A percentile compares a stretch with the other conserved stretches of the same genome.
These are phyloP conservation scores for Phrynocephalus guinanensis DNA, from an alignment of 2,797 vertebrate species.

Conservation along the genomic window DNA sequence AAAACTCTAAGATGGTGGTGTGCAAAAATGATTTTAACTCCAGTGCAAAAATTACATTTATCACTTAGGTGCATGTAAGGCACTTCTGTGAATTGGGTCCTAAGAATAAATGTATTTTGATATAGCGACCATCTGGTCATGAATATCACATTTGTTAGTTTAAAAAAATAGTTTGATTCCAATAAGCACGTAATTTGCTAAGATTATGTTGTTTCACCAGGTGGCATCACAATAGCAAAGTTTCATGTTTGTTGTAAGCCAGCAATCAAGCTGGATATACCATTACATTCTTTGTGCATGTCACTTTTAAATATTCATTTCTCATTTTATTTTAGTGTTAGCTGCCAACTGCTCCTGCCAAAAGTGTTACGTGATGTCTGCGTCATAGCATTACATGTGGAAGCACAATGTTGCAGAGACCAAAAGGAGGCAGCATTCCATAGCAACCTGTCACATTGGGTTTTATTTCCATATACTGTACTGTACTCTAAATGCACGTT, in stretches of 20 bases:
- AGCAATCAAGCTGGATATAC: conserved; percentile 38
- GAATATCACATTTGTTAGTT: conserved; percentile 71
- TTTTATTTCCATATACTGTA: conserved; percentile 34
- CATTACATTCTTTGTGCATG: conserved; percentile 39
- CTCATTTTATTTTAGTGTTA: conserved; percentile 42
- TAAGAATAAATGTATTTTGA: conserved; percentile 75
- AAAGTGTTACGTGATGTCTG: conserved; percentile 19
- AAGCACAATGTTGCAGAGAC: conserved; percentile 27
- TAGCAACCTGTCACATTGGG: conserved; percentile 9
- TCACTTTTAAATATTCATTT: conserved; percentile 58
- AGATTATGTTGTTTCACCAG: conserved; percentile 67
- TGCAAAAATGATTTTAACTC: conserved; percentile 56
- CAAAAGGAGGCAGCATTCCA: neutral
- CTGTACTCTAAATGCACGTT: conserved; percentile 19
- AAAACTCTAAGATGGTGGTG: conserved; percentile 60
- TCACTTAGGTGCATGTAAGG: conserved; percentile 71
- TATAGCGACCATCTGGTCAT: conserved; percentile 78
- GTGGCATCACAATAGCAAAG: conserved; percentile 63
- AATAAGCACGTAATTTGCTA: conserved; percentile 70
- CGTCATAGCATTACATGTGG: conserved; percentile 15
- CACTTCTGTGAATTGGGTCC: conserved; percentile 72
- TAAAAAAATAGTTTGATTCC: conserved; percentile 69
- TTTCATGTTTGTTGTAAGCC: conserved; percentile 58
- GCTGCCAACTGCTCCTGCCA: conserved; percentile 39
- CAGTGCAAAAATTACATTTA: conserved; percentile 61